Base-by-base conservation (phyloP, 2,113 vertebrate genomes). In the Clarias batrachus region DNA sequence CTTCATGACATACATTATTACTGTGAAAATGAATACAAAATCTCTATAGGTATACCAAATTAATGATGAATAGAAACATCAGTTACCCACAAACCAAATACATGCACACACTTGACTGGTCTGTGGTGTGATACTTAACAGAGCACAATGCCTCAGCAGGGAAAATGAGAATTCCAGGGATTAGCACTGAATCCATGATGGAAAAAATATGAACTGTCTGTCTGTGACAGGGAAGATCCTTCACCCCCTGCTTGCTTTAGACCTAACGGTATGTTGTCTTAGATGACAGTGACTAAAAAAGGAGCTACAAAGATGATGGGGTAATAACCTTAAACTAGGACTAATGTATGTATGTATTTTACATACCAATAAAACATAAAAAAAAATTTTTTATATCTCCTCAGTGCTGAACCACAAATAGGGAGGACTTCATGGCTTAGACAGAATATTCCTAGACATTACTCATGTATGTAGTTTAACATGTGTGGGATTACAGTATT, bases 121-220 rank as follows among this genome's bases (percentile, higher is more conserved):
- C 56, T 65, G 73, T 16, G 63, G 85, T 85, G n/a, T 87, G 70
- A 91, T 87, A 89, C 17, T 77, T 78, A 82, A 82, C 85, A 71
- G 88, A 87, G 82, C 70, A 85, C 78, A 84, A 89, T 33, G 33
- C 33, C 62, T 41, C 52, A 30, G 41, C 88, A 86, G 83, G 88
- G 68, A 83, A 85, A 87, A 91, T 88, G 41, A 89, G 91, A 92
- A 88, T 89, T 91, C 85, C 86, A 63, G 41, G 88, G 88, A 84
- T 93, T 89, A 86, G 85, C 82, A 79, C 89, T 80, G 88, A 33
- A 86, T 81, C 56, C 52, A 62, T 56, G 78, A 54, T 71, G 79
- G 82, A 82, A 60, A 33, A 90, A 85, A 89, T 83, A 71, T 88
- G 89, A 91, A 85, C 81, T 87, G 85, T 89, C 88, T 86, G 90